Evolutionary conservation across 2,113 vertebrate species (phyloP), one percentile per base, ranked within the genome.

Genomic region (Brachypteracias leptosomus): DNA sequence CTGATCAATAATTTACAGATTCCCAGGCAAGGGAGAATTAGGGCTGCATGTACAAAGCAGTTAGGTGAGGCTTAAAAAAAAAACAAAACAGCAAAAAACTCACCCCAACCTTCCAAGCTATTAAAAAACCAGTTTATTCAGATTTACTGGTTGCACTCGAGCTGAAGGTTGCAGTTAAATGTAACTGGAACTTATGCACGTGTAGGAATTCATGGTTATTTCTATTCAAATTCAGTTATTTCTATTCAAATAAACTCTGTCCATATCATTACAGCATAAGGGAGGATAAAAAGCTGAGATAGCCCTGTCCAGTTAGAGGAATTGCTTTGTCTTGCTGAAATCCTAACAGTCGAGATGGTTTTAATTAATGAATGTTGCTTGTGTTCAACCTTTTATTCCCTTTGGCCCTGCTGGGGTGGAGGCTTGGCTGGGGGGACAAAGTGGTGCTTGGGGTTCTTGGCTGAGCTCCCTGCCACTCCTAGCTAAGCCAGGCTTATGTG

Each of bases 1-100:
- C 66, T 66, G 86, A 85, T 95, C 83, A 94, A 75, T 92, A 90
- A 92, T 86, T 94, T n/a, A 88, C 80, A 92, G 59, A 51, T 70
- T 95, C 76, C 54, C 44, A 80, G 54, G 78, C 31, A 76, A 58
- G 33, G 13, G 49, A 40, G 35, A 31, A 35, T 65, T 83, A 65
- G 51, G 31, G n/a, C 57, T 81, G 51, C 65, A 13, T 24, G 61
- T 74, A 70, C 55, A 57, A 68, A 94, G 49, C 76, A 35, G 44
- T 38, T 79, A 71, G 54, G 21, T 8, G 42, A 86, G 31, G 35
- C 38, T 58, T 42, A 6, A 24, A 38, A 19, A 18, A 46, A 29
- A 40, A n/a, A 47, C 29, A 35, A 26, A 57, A 19, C 4, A 17
- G 46, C n/a, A 68, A 35, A 47, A 47, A 68, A 49, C 21, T n/a